Evolutionary conservation across 2,888 invertebrate species (phyloP), one percentile per base, ranked within the genome.

Genomic region (Leucoma salicis): DNA sequence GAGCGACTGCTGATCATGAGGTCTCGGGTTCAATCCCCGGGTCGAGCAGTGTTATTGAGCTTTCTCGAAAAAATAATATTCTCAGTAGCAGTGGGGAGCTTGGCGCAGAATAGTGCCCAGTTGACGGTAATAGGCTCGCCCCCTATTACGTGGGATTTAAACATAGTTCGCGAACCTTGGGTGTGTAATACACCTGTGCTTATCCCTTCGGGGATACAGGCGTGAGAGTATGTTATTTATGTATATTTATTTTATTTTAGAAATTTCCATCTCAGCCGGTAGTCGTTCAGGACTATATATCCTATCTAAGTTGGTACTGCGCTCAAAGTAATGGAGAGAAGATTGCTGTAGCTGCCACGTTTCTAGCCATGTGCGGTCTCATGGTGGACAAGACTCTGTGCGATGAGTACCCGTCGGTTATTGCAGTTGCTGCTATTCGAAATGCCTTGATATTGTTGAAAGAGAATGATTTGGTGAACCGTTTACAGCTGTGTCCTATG

Each of bases 221-320:
- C 16, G 16, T 16, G 16, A 16, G 3, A 6, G 6, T 16, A 16
- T 16, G 16, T 16, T n/a, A 16, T 16, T 3, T 16, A 16, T 16
- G 16, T 16, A 16, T 16, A 11, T 14, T 2, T 14, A n/a, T 15
- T 27, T n/a, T 11, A 27, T 40, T 49, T 46, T 2, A 24, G 87
- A 68, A 67, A 39, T 85, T 78, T 35, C 83, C 84, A 0, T 18
- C 40, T 0, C 77, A 75, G 27, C 83, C 86, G 1, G 66, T 85
- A 0, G 55, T 83, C 0, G 68, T 82, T 0, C 78, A 86, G 40
- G 86, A 88, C 14, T 86, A 61, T 46, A 79, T 86, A 36, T 57
- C 69, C 0, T 86, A 82, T 45, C 40, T 85, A 0, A 62, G 79
- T 0, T 85, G 79, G 82, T 75, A 69, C 59, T 81, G 80, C 31